A percentile compares a stretch with the other conserved stretches of the same genome.
phyloP scores from a whole-genome alignment of 2,113 vertebrate species.

The Bostrychus sinensis region DNA sequence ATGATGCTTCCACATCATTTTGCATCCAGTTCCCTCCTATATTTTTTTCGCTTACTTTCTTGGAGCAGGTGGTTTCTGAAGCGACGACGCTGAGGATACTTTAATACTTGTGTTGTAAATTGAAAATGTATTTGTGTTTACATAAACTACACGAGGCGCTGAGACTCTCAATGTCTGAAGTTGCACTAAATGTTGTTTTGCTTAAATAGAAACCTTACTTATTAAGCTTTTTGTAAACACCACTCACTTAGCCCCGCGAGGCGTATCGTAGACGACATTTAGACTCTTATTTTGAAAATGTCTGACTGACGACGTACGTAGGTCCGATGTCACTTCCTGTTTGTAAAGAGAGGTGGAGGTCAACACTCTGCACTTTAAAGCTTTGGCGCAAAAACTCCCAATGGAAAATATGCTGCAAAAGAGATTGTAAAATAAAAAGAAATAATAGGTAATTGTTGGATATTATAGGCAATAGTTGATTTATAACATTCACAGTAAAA shows the following conservation, averaged over 20 bases:
- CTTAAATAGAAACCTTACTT: conserved; percentile 4
- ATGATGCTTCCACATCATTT: too few relatives aligned
- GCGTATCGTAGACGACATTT: neutral
- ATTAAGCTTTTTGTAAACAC: conserved; percentile 19
- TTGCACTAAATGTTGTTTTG: conserved; percentile 59
- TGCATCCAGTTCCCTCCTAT: too few relatives aligned
- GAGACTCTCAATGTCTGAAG: conserved; percentile 40
- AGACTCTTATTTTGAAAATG: neutral
- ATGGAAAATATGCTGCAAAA: neutral
- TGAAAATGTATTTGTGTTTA: conserved; percentile 70
- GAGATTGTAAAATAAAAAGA: neutral
- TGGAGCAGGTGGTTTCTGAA: conserved; percentile 39
- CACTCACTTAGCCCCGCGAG: neutral
- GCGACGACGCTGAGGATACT: conserved; percentile 38
- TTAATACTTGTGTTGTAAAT: conserved; percentile 73
- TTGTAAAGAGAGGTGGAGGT: neutral
- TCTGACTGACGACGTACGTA: neutral
- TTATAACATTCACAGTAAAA: neutral
- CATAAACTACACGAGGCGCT: conserved; percentile 46
- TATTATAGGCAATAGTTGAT: neutral
- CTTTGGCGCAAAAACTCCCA: conserved; percentile 3
- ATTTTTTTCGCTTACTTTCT: too few relatives aligned
- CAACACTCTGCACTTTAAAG: conserved; percentile 6
- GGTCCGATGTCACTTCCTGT: conserved; percentile 21
- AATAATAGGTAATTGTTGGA: neutral